phyloP scores from a whole-genome alignment of 2,888 invertebrate genomes.

The Drosophila flavopinicola region DNA sequence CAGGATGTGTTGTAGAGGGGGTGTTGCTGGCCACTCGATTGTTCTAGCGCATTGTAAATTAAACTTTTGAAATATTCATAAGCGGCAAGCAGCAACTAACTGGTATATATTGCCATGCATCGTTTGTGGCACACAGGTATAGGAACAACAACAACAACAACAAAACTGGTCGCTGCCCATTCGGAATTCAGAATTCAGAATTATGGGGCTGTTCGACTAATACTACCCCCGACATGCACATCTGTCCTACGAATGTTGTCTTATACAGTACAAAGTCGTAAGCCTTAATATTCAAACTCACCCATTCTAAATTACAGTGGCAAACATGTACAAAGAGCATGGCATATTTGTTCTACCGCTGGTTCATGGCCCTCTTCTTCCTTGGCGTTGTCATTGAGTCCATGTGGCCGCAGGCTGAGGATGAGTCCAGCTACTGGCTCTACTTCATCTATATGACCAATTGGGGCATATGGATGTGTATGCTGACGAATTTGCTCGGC shows the following conservation, averaged over 20 bases:
- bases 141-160: too few relatives aligned
- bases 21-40: slow-evolving; percentile 21
- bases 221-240: too few relatives aligned
- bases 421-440: slow-evolving; percentile 71
- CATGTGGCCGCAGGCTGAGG: slow-evolving; percentile 67
- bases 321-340: slow-evolving; percentile 83
- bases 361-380: slow-evolving; percentile 83
- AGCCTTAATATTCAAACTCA: slow-evolving; percentile 21
- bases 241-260: not conserved
- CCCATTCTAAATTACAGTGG: slow-evolving; percentile 78
- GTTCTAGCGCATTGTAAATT: slow-evolving; percentile 67
- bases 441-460: slow-evolving; percentile 84
- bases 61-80: slow-evolving; percentile 69
- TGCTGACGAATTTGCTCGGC: slow-evolving; percentile 81
- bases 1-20: not conserved
- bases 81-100: slow-evolving; percentile 46
- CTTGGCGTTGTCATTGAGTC: slow-evolving; percentile 80
- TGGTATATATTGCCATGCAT: slow-evolving; percentile 18
- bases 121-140: slow-evolving; percentile 18
- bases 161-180: slow-evolving; percentile 3
- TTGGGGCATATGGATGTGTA: slow-evolving; percentile 84
- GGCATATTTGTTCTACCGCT: slow-evolving; percentile 82
- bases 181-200: too few relatives aligned
- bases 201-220: too few relatives aligned
- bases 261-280: slow-evolving; percentile 13